Evolutionary conservation across 92 coral and sea anemone species (phyloP), one percentile per base, ranked within the genome.

Genomic region (Zoanthus sociatus): DNA sequence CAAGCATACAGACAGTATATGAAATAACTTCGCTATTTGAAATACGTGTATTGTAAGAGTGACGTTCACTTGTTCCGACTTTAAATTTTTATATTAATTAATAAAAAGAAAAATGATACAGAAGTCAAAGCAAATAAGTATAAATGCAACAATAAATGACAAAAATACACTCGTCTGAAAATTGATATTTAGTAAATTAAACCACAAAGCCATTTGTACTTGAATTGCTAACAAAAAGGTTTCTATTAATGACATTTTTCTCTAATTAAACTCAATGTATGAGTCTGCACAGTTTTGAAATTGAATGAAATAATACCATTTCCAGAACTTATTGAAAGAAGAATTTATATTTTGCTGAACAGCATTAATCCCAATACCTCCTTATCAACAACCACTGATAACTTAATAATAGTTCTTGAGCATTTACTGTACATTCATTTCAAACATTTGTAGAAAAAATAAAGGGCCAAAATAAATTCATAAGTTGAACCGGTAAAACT

Each of bases 401-500:
- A 18, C n/a, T 63, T 15, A 18, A n/a, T 7, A 3, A 63, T 63
- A 63, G 69, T 0, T 63, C 9, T 63, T 63, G 8, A n/a, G 30
- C n/a, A 16, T 10, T 17, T 9, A 33, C 46, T 26, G 26, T 26
- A 26, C 26, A 26, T 26, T 26, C 0, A 69, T 69, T 69, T 63
- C 15, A 69, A 31, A 7, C 74, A 14, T 31, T 1, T 13, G 46
- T 18, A 30, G 47, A 69, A 69, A 69, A 20, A 69, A 67, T 4
- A 69, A 53, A 76, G 51, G 44, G 42, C 42, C 42, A 37, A 37
- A 37, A 37, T 37, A 37, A 37, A 37, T 37, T 37, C 42, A 37
- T 37, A 37, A 37, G 42, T 44, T 73, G 26, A 79, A 21, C 73
- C 55, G 15, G 84, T 13, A 46, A 37, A 45, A 79, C 85, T 81